phyloP scores from a whole-genome alignment of 2,888 invertebrate genomes.

The Adela reaumurella region DNA sequence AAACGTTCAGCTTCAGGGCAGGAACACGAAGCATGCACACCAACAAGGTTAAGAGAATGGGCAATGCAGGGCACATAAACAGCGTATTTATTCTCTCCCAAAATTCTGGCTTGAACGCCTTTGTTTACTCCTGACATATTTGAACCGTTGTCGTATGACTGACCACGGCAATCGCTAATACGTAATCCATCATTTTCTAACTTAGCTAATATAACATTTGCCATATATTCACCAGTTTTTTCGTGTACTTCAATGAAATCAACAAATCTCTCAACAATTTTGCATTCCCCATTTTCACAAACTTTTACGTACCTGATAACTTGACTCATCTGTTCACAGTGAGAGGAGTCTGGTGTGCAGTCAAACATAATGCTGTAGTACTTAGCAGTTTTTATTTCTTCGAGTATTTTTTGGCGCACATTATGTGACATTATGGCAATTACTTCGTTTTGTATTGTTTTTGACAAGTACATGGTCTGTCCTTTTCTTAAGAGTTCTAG shows the following conservation, averaged over 20 bases:
- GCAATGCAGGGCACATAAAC: constrained; percentile 14
- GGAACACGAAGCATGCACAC: constrained; percentile 2
- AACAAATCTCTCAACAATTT: constrained; percentile 13
- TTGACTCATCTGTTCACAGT: constrained; percentile 15
- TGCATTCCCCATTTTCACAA: constrained; percentile 5
- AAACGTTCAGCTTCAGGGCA: constrained; percentile 7
- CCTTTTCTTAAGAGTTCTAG: too few relatives aligned
- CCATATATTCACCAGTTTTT: constrained; percentile 9
- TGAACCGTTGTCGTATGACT: constrained; percentile 14
- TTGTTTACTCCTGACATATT: constrained; percentile 16
- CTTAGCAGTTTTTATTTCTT: too few relatives aligned
- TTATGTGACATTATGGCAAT: too few relatives aligned
- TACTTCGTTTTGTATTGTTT: too few relatives aligned
- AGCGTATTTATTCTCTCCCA: constrained; percentile 11
- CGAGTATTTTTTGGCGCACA: too few relatives aligned
- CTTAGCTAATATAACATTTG: constrained; percentile 2
- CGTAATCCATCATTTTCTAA: constrained; percentile 9
- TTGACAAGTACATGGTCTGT: too few relatives aligned
- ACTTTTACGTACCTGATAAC: constrained; percentile 12
- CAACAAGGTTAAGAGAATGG: constrained; percentile 14
- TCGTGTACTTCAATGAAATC: constrained; percentile 11
- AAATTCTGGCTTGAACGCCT: constrained; percentile 16
- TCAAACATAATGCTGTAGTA: too few relatives aligned
- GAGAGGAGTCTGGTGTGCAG: too few relatives aligned
- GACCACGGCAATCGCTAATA: constrained; percentile 6